Base-by-base conservation (phyloP, 2,113 vertebrate genomes). In the Globicephala melas region DNA sequence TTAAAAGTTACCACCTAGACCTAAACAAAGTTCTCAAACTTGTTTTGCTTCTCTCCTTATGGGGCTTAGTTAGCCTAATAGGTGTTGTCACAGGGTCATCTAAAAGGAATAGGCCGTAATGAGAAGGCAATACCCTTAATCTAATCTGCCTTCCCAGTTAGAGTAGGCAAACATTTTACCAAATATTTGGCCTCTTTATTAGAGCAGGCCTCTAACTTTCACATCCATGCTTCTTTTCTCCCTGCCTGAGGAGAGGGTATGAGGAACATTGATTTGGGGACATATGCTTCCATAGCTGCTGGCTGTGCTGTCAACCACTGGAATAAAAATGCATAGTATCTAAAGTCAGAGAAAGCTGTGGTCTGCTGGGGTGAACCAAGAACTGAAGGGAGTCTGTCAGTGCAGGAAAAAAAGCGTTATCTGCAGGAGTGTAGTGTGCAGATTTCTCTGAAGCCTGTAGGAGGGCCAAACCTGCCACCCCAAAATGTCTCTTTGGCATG, bases 381-480 rank as follows among this genome's bases (percentile, higher is more conserved):
- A 65, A 58, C 55, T 73, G 28, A 18, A 77, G 11, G 4, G 60
- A 4, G 26, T n/a, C 13, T 1, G 25, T 12, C 10, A 17, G 41
- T 26, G 15, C 20, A 70, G 15, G 21, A 14, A 38, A 55, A 55
- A 18, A 70, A 31, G 5, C 8, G 11, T 25, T 20, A 4, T 38
- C 53, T 36, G 17, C 1, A 15, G 28, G 1, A 82, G 5, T 20
- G 6, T 2, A 47, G 31, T 9, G 13, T 2, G 3, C 18, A 8
- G 38, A 2, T 9, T 63, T 25, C 3, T 58, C 31, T 74, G 26
- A 33, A 68, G 41, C 33, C 2, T 8, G 33, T n/a, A 55, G 53
- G 10, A 55, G 33, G 20, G n/a, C 47, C 53, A 55, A 79, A n/a
- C 20, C 10, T n/a, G 47, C 31, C 33, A 23, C 20, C 31, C 18